Conservation (phyloP, 2,113 vertebrate genomes). For the Chionomys nivalis region DNA sequence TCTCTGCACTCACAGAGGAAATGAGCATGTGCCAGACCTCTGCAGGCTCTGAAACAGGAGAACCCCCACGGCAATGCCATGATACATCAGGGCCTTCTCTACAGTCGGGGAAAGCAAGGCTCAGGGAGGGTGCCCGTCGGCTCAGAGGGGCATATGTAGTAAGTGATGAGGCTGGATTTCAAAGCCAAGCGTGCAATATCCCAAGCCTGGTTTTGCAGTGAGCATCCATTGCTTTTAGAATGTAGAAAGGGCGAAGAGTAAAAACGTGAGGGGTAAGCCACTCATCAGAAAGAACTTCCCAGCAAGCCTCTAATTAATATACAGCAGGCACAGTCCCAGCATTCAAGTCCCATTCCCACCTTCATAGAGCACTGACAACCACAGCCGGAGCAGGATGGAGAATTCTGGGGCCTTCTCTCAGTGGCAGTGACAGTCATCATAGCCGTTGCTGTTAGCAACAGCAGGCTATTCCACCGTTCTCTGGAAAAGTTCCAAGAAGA, state of each 20-base stretch:
- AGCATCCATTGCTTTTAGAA: conserved; percentile 56
- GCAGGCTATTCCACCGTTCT: neutral
- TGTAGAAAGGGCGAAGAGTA: conserved; percentile 41
- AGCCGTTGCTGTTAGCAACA: neutral
- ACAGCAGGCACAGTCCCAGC: neutral
- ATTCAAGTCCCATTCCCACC: neutral
- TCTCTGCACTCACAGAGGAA: neutral
- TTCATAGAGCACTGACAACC: neutral
- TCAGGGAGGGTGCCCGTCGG: neutral
- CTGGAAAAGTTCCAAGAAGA: conserved; percentile 11
- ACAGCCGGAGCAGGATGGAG: neutral
- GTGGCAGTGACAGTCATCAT: neutral
- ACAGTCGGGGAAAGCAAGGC: conserved; percentile 6
- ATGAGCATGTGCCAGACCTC: neutral
- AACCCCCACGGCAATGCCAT: neutral
- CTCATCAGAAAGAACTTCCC: conserved; percentile 8
- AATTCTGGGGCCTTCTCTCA: neutral
- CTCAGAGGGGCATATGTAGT: neutral
- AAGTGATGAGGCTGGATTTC: conserved; percentile 33
- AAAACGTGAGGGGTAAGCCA: conserved; percentile 46
- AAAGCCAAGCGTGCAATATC: conserved; percentile 16
- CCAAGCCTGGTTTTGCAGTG: conserved; percentile 29
- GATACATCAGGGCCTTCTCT: neutral
- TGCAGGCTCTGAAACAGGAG: neutral
- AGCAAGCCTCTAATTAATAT: neutral